Evolutionary conservation across 2,113 vertebrate species (phyloP).

Genomic region (Elephas maximus): DNA sequence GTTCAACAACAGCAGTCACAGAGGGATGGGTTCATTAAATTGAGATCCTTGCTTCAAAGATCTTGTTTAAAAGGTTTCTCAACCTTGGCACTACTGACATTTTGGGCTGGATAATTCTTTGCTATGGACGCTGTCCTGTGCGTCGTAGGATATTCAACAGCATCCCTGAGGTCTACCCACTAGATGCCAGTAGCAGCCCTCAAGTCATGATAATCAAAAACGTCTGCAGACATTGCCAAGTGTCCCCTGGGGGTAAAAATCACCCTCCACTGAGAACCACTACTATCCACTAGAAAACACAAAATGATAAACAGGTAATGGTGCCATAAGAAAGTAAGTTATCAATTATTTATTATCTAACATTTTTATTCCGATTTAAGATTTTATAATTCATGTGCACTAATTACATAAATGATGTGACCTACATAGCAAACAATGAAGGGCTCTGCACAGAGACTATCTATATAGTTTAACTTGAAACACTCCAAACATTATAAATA

Average conservation of each 20-base stretch:
- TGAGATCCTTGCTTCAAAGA: background rate
- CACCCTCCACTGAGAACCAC: background rate
- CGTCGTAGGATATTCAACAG: background rate
- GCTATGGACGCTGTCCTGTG: background rate
- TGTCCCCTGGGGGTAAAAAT: background rate
- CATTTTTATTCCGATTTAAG: background rate
- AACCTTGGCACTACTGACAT: background rate
- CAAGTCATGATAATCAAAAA: background rate
- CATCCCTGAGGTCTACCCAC: background rate
- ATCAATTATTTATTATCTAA: background rate
- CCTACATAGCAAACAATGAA: background rate
- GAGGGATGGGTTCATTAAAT: background rate
- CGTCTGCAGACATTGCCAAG: background rate
- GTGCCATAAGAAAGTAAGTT: background rate
- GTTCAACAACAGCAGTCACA: background rate
- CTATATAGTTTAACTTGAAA: background rate
- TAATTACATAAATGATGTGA: background rate
- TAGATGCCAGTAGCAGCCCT: background rate
- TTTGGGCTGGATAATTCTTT: background rate
- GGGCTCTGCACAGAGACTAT: no score
- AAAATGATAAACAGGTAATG: accelerated
- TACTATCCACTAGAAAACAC: no score
- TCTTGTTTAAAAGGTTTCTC: background rate
- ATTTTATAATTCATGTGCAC: background rate
- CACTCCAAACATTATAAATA: background rate